phyloP scores from a whole-genome alignment of 2,113 vertebrate species.

The Xenus cinereus region DNA sequence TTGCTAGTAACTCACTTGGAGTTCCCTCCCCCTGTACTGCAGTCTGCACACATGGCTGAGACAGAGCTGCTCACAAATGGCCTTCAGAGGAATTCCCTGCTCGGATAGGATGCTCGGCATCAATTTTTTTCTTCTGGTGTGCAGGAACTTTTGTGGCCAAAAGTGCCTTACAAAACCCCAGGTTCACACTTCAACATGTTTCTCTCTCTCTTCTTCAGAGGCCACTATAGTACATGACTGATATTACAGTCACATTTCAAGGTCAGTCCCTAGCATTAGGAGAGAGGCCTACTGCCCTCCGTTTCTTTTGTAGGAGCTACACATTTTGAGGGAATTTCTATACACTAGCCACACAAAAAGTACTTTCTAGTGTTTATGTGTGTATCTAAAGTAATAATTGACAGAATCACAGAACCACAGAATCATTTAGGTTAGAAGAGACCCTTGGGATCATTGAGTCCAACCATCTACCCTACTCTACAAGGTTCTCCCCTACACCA shows the following conservation, averaged over 20 bases:
- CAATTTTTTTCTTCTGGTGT: background rate
- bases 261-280: background rate
- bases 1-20: background rate
- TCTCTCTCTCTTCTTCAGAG: background rate
- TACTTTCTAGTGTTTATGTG: background rate
- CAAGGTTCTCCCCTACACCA: no score
- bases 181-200: background rate
- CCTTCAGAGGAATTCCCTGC: background rate
- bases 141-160: background rate
- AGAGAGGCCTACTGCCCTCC: background rate
- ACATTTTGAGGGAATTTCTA: background rate
- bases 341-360: background rate
- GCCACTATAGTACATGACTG: background rate
- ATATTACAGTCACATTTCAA: background rate
- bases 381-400: background rate
- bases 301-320: background rate
- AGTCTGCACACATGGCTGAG: background rate
- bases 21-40: background rate
- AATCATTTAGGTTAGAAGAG: no score
- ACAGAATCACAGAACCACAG: no score
- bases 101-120: background rate
- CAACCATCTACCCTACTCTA: no score
- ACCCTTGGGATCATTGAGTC: no score
- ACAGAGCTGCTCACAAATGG: background rate
- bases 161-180: background rate